Evolutionary conservation across 2,888 invertebrate species (phyloP).

Genomic region (Dicranocentrus wangi): DNA sequence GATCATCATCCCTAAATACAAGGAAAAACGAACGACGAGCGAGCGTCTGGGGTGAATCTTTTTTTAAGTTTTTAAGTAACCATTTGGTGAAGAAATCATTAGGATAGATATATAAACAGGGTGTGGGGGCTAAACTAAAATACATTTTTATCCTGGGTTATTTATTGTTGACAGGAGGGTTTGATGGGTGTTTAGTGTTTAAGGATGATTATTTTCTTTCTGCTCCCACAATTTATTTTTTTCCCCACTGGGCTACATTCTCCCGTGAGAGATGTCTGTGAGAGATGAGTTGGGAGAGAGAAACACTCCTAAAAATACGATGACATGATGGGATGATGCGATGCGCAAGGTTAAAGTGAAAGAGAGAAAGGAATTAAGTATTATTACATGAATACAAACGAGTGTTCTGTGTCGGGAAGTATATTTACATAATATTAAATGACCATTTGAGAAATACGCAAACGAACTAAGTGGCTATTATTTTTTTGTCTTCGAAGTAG

Average conservation of each 20-base stretch:
- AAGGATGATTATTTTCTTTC: slow-evolving; percentile 22
- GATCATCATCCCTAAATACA: too few species aligned
- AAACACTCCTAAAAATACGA: slow-evolving; percentile 38
- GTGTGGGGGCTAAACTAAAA: slow-evolving; percentile 63
- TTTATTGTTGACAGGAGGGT: slow-evolving; percentile 61
- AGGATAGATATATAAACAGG: slow-evolving; percentile 17
- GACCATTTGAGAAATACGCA: too few species aligned
- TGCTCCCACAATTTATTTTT: background rate
- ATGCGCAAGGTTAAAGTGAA: slow-evolving; percentile 14
- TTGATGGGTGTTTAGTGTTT: slow-evolving; percentile 41
- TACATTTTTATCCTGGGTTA: slow-evolving; percentile 58
- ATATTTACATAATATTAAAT: too few species aligned
- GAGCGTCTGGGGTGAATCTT: background rate
- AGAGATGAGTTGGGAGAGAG: background rate
- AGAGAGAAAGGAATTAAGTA: background rate
- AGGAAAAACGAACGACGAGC: too few species aligned
- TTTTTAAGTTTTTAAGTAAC: background rate
- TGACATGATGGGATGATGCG: slow-evolving; percentile 35
- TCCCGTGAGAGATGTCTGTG: background rate
- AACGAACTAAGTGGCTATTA: too few species aligned
- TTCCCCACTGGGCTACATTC: too few species aligned
- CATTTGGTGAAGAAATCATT: background rate
- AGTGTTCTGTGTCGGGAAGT: too few species aligned
- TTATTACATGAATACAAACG: too few species aligned
- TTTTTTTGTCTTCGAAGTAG: too few species aligned